Evolutionary conservation across 2,888 invertebrate species (phyloP).

Genomic region (Trissonchulus sp.): DNA sequence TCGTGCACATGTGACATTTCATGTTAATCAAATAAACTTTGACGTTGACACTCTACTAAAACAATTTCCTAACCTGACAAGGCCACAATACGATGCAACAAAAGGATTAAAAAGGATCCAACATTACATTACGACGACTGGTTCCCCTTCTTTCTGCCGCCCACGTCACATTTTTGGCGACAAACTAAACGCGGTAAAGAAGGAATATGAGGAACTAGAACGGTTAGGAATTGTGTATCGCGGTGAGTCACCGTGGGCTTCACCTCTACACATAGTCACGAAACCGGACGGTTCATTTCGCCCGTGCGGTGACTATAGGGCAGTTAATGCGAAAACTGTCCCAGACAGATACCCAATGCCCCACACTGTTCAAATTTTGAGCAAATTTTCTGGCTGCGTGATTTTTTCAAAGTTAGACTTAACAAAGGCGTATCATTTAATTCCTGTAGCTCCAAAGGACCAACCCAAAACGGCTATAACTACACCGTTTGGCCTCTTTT

Average conservation of each 20-base stretch:
- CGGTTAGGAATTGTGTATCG: not conserved
- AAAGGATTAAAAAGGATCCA: no score
- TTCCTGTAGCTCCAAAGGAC: conserved; percentile 30
- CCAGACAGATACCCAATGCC: conserved; percentile 26
- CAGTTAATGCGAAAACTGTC: conserved; percentile 15
- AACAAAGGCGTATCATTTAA: conserved; percentile 27
- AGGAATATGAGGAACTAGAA: not conserved
- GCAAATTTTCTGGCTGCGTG: conserved; percentile 18
- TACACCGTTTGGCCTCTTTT: conserved; percentile 34
- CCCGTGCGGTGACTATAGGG: conserved; percentile 29
- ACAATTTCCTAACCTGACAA: no score
- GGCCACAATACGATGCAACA: no score
- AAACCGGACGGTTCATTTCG: conserved; percentile 12
- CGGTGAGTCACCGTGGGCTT: conserved; percentile 15
- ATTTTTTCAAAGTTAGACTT: conserved; percentile 28
- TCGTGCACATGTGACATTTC: no score
- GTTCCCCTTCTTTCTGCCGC: not conserved
- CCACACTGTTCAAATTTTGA: not conserved
- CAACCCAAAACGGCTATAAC: conserved; percentile 34
- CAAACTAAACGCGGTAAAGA: not conserved
- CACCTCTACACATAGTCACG: conserved; percentile 13
- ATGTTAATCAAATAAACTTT: no score
- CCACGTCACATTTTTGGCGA: conserved; percentile 2
- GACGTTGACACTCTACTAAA: no score
- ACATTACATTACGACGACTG: conserved; percentile 14